Percentiles rank a stretch among this genome's conserved stretches.
Evolutionary conservation across 1,140 invertebrate species (phyloP).

Genomic region (Amyelois transitella): DNA sequence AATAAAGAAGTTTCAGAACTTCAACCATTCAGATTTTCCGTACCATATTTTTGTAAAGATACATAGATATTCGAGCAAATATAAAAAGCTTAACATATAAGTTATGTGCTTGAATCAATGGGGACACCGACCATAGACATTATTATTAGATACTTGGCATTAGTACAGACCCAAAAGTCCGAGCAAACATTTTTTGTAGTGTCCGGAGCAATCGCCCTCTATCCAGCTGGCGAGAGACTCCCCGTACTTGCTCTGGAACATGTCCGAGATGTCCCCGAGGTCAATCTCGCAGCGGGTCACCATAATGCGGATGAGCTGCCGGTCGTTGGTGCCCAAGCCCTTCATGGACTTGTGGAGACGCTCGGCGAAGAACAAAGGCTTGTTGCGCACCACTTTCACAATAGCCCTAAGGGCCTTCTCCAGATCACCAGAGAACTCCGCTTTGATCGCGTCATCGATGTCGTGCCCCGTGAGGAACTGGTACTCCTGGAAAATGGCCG

Average conservation of each 20-base stretch:
- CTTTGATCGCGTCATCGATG: slow-evolving; percentile 88
- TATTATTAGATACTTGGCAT: slow-evolving; percentile 8
- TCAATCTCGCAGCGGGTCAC: slow-evolving; percentile 92
- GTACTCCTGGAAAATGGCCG: slow-evolving; percentile 86
- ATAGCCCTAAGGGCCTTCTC: slow-evolving; percentile 87
- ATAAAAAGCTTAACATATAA: background rate
- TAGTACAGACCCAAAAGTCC: slow-evolving; percentile 78
- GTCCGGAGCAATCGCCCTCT: slow-evolving; percentile 86
- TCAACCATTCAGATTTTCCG: no score
- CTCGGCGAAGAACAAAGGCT: slow-evolving; percentile 92
- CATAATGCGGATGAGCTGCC: slow-evolving; percentile 89
- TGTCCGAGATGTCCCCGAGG: slow-evolving; percentile 88
- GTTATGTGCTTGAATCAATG: background rate
- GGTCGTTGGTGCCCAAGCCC: slow-evolving; percentile 89
- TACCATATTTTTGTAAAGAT: no score
- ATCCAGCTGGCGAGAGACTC: slow-evolving; percentile 87
- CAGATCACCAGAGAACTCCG: slow-evolving; percentile 93
- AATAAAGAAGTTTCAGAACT: no score
- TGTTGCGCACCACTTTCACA: slow-evolving; percentile 87
- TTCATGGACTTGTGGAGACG: slow-evolving; percentile 91
- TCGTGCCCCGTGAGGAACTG: slow-evolving; percentile 85
- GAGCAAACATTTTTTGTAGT: slow-evolving; percentile 86
- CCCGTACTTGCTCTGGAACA: slow-evolving; percentile 85
- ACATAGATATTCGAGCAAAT: background rate
- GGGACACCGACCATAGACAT: background rate